A percentile compares a stretch with the other conserved stretches of the same genome.
phyloP scores from a whole-genome alignment of 1,140 invertebrate genomes.

The Monochamus saltuarius region DNA sequence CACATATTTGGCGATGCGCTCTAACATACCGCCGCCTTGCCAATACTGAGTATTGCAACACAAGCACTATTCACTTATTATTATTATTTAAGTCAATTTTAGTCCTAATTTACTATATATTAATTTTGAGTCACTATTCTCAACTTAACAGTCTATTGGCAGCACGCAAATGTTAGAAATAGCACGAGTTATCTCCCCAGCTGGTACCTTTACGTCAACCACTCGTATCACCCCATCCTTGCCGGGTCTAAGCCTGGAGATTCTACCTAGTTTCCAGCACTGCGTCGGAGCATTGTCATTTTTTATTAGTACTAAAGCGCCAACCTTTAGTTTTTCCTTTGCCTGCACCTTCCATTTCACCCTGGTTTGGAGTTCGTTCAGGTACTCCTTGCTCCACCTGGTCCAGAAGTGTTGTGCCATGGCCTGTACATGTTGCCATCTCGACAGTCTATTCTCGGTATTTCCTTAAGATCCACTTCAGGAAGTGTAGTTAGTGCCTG shows the following conservation, averaged over 20 bases:
- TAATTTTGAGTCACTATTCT: slow-evolving; percentile 21
- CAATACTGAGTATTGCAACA: too few relatives aligned
- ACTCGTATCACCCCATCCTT: slow-evolving; percentile 41
- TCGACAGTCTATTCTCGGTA: neutral
- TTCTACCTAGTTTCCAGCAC: slow-evolving; percentile 38
- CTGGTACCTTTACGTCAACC: slow-evolving; percentile 37
- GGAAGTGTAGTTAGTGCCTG: slow-evolving; percentile 12
- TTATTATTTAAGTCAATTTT: too few relatives aligned
- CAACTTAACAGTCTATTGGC: slow-evolving; percentile 12
- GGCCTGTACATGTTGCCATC: slow-evolving; percentile 4
- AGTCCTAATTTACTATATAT: too few relatives aligned
- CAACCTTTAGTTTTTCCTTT: neutral
- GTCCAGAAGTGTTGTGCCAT: slow-evolving; percentile 8
- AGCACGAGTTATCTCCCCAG: slow-evolving; percentile 8
- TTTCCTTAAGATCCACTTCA: neutral
- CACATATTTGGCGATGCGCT: too few relatives aligned
- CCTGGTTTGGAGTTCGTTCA: slow-evolving; percentile 26
- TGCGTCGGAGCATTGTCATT: slow-evolving; percentile 25
- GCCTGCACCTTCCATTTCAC: slow-evolving; percentile 21
- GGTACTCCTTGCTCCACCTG: slow-evolving; percentile 32
- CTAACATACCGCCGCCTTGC: too few relatives aligned
- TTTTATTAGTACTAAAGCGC: slow-evolving; percentile 22
- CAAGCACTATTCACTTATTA: too few relatives aligned
- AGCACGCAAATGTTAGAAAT: slow-evolving; percentile 8
- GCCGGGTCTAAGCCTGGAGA: slow-evolving; percentile 40